A percentile compares a stretch with the other conserved stretches of the same genome.
phyloP scores from a whole-genome alignment of 2,797 vertebrate species.

The Acanthiza pusilla region DNA sequence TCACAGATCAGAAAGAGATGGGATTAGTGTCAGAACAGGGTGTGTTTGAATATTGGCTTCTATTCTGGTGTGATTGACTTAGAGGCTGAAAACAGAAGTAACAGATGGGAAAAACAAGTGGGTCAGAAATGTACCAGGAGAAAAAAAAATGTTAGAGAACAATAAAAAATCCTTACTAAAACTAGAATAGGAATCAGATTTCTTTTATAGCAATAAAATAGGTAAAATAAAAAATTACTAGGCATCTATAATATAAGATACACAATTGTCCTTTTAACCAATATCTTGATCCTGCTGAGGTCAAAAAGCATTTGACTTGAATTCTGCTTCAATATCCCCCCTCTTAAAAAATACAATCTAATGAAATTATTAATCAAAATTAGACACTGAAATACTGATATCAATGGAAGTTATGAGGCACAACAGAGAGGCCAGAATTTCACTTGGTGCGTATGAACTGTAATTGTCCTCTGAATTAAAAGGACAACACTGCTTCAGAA shows the following conservation, averaged over 20 bases:
- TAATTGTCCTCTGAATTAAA: neutral
- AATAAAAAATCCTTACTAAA: neutral
- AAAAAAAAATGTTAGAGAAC: neutral
- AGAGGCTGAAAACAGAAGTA: neutral
- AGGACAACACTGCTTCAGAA: neutral
- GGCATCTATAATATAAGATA: neutral
- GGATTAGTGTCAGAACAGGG: neutral
- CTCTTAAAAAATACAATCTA: neutral
- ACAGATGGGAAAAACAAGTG: constrained; percentile 12
- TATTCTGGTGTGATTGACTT: neutral
- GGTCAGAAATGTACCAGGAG: neutral
- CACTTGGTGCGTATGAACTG: neutral
- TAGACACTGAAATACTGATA: neutral
- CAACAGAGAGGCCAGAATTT: neutral
- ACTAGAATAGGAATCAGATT: neutral
- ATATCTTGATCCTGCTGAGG: neutral
- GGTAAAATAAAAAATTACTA: neutral
- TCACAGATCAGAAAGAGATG: neutral
- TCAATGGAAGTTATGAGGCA: neutral
- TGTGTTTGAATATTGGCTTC: neutral
- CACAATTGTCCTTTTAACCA: neutral
- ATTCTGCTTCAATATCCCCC: neutral
- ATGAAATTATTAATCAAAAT: neutral
- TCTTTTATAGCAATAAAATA: neutral
- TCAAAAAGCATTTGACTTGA: neutral